Evolutionary conservation across 2,888 invertebrate species (phyloP), one percentile per base, ranked within the genome.

Genomic region (Desoria tigrina): DNA sequence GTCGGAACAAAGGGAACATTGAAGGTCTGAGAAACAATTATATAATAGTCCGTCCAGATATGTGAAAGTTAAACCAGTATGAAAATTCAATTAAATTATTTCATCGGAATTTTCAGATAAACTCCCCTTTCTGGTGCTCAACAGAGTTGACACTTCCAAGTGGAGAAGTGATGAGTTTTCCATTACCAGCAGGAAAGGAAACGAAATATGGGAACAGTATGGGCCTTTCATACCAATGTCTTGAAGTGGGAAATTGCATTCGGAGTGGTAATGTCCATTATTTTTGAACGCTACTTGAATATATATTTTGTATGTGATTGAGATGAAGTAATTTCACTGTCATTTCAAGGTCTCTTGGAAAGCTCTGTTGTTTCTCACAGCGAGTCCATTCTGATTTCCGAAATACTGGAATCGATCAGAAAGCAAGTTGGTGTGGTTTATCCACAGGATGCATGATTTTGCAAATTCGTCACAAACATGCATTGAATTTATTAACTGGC

Each of bases 351-450:
- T 71, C 80, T 86, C 74, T 79, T 84, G 64, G 90, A 91, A 80
- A 88, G 90, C 78, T 84, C 86, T 0, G 84, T 83, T 75, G 84
- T 92, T 77, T 82, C 83, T 0, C 86, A 88, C 72, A 84, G 85
- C 54, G 88, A 90, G 71, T 87, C 87, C 54, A 79, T 90, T 61
- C 80, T 86, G 14, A 80, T 92, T 69, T 87, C 90, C 0, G 85
- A 86, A 77, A 81, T 90, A 64, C 85, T 88, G 79, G 91, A 92
- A 78, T 85, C 87, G 51, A 84, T 91, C 78, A 82, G 90, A 64
- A 84, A 84, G 58, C 88, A 89, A 80, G 77, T 90, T 42, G 88
- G 88, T 2, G 87, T 87, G 2, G 81, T 81, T 24, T 88, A 82
- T 76, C 82, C 83, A 37, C 83, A 79, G 6, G 86, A 86, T 78